A percentile compares a stretch with the other conserved stretches of the same genome.
Conservation (phyloP, 2,888 invertebrate species). For the Exocentrus adspersus region DNA sequence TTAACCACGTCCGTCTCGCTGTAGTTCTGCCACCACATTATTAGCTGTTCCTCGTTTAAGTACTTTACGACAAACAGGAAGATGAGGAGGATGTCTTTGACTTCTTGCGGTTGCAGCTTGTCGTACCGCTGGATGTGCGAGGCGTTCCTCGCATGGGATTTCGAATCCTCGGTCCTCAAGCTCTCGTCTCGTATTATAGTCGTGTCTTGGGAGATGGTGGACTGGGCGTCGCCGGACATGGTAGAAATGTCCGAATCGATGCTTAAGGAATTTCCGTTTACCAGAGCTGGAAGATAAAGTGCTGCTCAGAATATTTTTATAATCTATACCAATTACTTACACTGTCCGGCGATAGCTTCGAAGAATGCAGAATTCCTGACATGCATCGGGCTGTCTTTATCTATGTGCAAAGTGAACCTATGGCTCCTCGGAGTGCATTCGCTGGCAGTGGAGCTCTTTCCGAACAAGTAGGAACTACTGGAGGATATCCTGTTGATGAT, state of each 20-base stretch:
- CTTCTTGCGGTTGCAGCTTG: constrained; percentile 80
- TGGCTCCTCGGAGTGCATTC: constrained; percentile 70
- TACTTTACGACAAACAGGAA: constrained; percentile 93
- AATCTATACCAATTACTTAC: too few relatives aligned
- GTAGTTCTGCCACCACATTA: constrained; percentile 92
- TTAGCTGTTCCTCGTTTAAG: constrained; percentile 86
- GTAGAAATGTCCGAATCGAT: constrained; percentile 80
- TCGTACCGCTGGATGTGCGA: constrained; percentile 72
- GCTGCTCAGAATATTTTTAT: not conserved
- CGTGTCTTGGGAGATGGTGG: constrained; percentile 70
- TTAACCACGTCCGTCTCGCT: constrained; percentile 82
- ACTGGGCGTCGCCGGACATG: constrained; percentile 72
- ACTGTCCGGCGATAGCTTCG: constrained; percentile 77
- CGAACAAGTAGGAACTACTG: constrained; percentile 69
- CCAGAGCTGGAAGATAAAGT: constrained; percentile 64
- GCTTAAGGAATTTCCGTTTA: constrained; percentile 81
- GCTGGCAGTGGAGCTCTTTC: constrained; percentile 64
- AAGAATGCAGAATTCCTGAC: constrained; percentile 80
- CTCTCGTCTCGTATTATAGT: constrained; percentile 65
- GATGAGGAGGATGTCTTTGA: constrained; percentile 87
- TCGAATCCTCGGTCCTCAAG: constrained; percentile 60
- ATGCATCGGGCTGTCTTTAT: constrained; percentile 79
- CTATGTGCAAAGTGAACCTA: constrained; percentile 78
- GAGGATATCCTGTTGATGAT: constrained; percentile 67
- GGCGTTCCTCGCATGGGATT: constrained; percentile 60